Conservation (phyloP, 2,888 invertebrate genomes). For the Limenitis camilla region DNA sequence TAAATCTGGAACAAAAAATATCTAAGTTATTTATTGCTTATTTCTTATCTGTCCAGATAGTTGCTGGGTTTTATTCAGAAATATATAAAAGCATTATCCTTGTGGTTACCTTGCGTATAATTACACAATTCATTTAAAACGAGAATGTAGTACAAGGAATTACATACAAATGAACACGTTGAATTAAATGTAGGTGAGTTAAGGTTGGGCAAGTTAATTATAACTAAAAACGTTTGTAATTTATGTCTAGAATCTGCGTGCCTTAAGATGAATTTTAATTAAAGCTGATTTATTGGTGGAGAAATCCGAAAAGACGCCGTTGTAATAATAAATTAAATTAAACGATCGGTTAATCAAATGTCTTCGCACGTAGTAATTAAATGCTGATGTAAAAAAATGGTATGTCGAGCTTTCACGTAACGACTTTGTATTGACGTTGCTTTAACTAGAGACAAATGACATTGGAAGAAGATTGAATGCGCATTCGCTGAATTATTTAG, state of each 20-base stretch:
- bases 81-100: constrained; percentile 19
- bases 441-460: constrained; percentile 42
- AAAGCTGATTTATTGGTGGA: constrained; percentile 23
- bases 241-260: constrained; percentile 13
- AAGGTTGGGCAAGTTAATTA: constrained; percentile 16
- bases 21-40: too few species aligned
- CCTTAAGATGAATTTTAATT: constrained; percentile 19
- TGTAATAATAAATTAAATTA: constrained; percentile 34
- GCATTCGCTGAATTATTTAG: constrained; percentile 32
- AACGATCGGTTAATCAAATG: constrained; percentile 53
- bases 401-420: constrained; percentile 25
- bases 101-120: constrained; percentile 18
- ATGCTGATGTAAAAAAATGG: constrained; percentile 32
- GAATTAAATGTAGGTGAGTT: constrained; percentile 20
- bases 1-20: constrained; percentile 78
- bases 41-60: neutral
- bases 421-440: constrained; percentile 29
- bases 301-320: constrained; percentile 13
- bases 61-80: constrained; percentile 12
- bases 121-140: constrained; percentile 23
- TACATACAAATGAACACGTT: constrained; percentile 23
- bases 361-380: constrained; percentile 57
- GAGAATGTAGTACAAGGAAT: constrained; percentile 24
- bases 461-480: constrained; percentile 44
- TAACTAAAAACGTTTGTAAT: constrained; percentile 13